Base-by-base conservation (phyloP, 1,140 invertebrate species). In the Zaprionus capensis region DNA sequence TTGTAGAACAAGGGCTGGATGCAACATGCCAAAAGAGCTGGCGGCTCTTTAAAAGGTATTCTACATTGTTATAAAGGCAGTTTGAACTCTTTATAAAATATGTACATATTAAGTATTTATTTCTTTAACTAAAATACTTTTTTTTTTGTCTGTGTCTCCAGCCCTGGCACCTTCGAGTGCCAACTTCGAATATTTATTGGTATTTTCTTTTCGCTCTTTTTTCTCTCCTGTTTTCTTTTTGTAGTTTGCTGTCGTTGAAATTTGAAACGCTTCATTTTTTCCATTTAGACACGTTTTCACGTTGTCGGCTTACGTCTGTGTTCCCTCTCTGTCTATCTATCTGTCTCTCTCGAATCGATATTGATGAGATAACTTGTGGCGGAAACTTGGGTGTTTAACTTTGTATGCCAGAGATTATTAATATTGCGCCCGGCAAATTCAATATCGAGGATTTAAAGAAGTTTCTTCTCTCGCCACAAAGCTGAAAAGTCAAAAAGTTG, bases 201-300 rank as follows among this genome's bases (percentile, higher is more conserved):
- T 61, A 68, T 72, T 76, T 66, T 77, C 64, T 24, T 67, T 51
- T n/a, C n/a, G 51, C 20, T 68, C 46, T 51, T 41, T 44, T 51
- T 41, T 12, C 1, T 34, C 20, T 55, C 24, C 36, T 7, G 44
- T 64, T 51, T 62, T 31, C 20, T 71, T 62, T 36, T 24, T 34
- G 22, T 67, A 67, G 55, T 58, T 66, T 62, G 57, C 64, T 62
- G 44, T 55, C 64, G 28, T 28, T 51, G 63, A 64, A 76, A 76
- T 66, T 71, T 71, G 72, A 78, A 76, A 76, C 76, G 73, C 63
- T 76, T 75, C 63, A 44, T 76, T 79, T 68, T 72, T 66, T 14
- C 56, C 77, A 79, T 79, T 79, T 64, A 71, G 77, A 76, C 73
- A 79, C 73, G 77, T 79, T 67, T 55, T 59, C 66, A 78, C 68